phyloP scores from a whole-genome alignment of 2,888 invertebrate species.

The Crossocerus cetratus region DNA sequence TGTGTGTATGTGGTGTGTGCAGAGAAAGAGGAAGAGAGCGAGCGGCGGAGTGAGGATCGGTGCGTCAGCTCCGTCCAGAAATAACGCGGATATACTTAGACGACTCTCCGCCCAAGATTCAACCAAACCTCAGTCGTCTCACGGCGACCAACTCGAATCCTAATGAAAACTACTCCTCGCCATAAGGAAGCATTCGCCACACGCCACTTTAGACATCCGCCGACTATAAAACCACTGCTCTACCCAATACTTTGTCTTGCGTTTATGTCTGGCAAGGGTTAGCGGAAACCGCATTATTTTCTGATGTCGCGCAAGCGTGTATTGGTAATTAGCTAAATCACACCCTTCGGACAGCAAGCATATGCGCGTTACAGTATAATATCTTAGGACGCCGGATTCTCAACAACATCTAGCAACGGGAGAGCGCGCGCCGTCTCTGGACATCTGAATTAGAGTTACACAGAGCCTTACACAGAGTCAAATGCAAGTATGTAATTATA shows the following conservation, averaged over 20 bases:
- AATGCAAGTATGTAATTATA: slow-evolving; percentile 9
- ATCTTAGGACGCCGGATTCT: neutral
- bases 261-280: too few species aligned
- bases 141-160: slow-evolving; percentile 60
- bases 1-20: too few species aligned
- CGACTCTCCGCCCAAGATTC: slow-evolving; percentile 71
- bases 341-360: too few species aligned
- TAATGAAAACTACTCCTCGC: slow-evolving; percentile 64
- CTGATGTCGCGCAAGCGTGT: neutral
- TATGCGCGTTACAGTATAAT: neutral
- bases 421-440: neutral
- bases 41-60: slow-evolving; percentile 60
- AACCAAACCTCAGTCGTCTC: slow-evolving; percentile 61
- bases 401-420: neutral
- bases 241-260: too few species aligned
- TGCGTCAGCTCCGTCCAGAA: slow-evolving; percentile 77
- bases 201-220: too few species aligned
- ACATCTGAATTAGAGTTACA: slow-evolving; percentile 4
- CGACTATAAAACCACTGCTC: too few species aligned
- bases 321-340: neutral
- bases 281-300: neutral
- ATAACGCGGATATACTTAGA: slow-evolving; percentile 77
- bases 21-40: slow-evolving; percentile 23
- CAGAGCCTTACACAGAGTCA: neutral
- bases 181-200: slow-evolving; percentile 1